Percentiles rank a stretch among this genome's conserved stretches.
Conservation (phyloP, 1,140 invertebrate species). For the Drosophila pruinosa region DNA sequence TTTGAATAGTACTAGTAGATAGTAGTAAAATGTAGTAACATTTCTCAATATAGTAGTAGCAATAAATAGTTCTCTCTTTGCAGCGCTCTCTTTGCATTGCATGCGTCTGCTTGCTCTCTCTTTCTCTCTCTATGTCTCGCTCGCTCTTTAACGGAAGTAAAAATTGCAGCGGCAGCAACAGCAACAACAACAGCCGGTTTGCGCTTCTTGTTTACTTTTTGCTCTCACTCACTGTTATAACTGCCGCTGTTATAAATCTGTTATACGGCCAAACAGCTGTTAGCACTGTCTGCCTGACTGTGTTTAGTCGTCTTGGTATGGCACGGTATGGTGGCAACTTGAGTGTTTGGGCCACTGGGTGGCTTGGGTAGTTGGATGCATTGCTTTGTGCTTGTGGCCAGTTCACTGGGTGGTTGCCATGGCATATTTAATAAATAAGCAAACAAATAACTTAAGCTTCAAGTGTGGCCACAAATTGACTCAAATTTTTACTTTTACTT, state of each 20-base stretch:
- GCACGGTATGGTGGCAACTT: not conserved
- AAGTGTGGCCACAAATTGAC: conserved; percentile 72
- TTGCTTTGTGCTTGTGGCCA: conserved; percentile 15
- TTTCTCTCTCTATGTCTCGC: conserved; percentile 26
- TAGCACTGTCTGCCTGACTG: conserved; percentile 16
- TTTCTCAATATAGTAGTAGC: conserved; percentile 4
- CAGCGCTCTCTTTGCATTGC: not conserved
- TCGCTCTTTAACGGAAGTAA: conserved; percentile 57
- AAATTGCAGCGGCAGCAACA: conserved; percentile 50
- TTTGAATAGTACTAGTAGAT: conserved; percentile 29
- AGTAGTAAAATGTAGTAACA: conserved; percentile 20
- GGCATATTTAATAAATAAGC: conserved; percentile 65
- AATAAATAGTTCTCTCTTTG: conserved; percentile 7
- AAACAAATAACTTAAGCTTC: conserved; percentile 73
- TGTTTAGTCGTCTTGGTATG: too few relatives aligned
- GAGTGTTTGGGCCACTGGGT: not conserved
- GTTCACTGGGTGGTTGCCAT: conserved; percentile 60
- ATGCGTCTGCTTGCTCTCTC: not conserved
- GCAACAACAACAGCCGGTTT: conserved; percentile 68
- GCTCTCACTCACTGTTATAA: conserved; percentile 41
- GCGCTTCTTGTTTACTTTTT: conserved; percentile 70
- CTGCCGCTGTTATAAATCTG: conserved; percentile 48
- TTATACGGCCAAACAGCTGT: conserved; percentile 60
- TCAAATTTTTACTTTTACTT: conserved; percentile 66
- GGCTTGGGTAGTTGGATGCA: not conserved